phyloP scores from a whole-genome alignment of 2,113 vertebrate genomes.

The Lampris megalopsis region DNA sequence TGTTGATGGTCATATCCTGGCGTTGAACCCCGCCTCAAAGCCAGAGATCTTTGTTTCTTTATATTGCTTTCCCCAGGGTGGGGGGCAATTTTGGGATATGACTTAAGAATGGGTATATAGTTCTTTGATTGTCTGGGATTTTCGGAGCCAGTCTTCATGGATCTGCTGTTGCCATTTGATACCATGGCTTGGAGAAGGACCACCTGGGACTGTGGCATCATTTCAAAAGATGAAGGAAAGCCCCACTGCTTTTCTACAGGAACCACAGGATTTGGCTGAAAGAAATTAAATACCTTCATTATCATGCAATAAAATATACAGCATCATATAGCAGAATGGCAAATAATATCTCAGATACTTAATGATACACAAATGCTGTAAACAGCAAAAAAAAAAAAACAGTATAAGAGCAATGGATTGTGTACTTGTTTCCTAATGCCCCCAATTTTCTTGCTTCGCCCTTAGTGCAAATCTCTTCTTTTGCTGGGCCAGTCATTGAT shows the following conservation, averaged over 20 bases:
- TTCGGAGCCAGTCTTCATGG: slow-evolving; percentile 69
- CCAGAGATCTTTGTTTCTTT: slow-evolving; percentile 58
- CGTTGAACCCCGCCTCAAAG: slow-evolving; percentile 36
- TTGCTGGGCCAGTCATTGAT: no score
- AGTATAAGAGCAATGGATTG: no score
- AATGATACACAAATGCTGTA: not conserved
- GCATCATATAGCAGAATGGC: not conserved
- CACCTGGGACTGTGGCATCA: slow-evolving; percentile 89
- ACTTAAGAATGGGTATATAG: slow-evolving; percentile 87
- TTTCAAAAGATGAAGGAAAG: slow-evolving; percentile 86
- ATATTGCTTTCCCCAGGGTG: slow-evolving; percentile 80
- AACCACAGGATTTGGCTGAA: slow-evolving; percentile 61
- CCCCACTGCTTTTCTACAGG: slow-evolving; percentile 86
- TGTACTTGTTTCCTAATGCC: no score
- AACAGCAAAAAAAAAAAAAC: not conserved
- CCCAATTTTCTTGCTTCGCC: no score
- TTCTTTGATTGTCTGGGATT: slow-evolving; percentile 81
- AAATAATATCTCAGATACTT: not conserved
- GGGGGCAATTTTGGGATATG: slow-evolving; percentile 90
- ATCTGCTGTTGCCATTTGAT: slow-evolving; percentile 73
- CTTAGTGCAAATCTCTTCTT: no score
- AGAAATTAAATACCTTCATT: not conserved
- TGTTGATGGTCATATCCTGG: slow-evolving; percentile 55
- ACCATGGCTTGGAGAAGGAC: slow-evolving; percentile 87
- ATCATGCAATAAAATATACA: not conserved